Percentiles rank a stretch among this genome's conserved stretches.
Conservation (phyloP, 2,888 invertebrate genomes). For the Harmothoe impar region DNA sequence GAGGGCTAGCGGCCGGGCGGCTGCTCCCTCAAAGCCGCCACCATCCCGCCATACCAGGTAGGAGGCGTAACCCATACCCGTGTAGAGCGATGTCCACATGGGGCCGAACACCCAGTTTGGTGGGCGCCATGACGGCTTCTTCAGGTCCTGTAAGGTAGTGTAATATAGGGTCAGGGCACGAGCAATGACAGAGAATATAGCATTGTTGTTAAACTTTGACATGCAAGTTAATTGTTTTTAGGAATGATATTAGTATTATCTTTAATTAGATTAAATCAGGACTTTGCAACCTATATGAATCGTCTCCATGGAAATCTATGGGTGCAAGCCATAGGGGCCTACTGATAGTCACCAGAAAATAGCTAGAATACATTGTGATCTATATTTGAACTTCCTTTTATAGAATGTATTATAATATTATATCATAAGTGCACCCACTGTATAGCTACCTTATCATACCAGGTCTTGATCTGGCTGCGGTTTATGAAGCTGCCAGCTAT, state of each 20-base stretch:
- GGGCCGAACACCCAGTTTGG: constrained; percentile 92
- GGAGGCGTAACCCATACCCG: constrained; percentile 92
- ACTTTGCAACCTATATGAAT: no score
- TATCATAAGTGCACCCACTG: background rate
- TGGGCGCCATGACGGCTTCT: constrained; percentile 90
- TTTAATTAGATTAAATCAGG: no score
- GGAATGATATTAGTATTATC: no score
- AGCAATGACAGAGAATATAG: no score
- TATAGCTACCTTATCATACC: constrained; percentile 86
- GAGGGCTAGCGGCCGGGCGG: constrained; percentile 88
- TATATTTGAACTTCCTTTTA: no score
- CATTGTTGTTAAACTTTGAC: no score
- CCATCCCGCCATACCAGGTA: constrained; percentile 91
- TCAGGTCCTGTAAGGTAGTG: constrained; percentile 86
- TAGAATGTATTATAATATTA: background rate
- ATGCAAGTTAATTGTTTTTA: no score
- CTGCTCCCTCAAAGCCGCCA: constrained; percentile 87
- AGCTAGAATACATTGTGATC: background rate
- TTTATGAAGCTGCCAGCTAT: constrained; percentile 87
- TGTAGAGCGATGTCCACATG: constrained; percentile 91
- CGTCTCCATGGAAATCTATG: no score
- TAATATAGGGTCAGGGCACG: no score
- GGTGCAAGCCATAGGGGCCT: no score
- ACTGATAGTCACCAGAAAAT: no score
- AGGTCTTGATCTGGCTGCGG: constrained; percentile 87